A percentile compares a stretch with the other conserved stretches of the same genome.
phyloP scores from a whole-genome alignment of 2,113 vertebrate species.

The Mormoops blainvillei region DNA sequence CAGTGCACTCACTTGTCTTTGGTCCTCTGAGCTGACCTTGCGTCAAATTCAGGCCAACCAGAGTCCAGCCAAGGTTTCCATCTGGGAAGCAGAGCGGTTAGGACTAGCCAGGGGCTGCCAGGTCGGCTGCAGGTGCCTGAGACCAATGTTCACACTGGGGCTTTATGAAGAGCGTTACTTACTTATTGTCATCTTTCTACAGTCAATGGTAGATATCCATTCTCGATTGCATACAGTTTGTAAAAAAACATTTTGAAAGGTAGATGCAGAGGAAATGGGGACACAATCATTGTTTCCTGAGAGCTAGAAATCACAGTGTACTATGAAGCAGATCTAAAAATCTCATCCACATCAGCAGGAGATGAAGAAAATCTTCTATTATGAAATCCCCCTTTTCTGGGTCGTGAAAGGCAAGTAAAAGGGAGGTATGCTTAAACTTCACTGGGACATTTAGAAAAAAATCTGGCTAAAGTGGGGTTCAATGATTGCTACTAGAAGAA shows the following conservation, averaged over 20 bases:
- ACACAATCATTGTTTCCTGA: not conserved
- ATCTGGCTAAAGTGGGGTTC: not conserved
- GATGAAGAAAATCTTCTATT: not conserved
- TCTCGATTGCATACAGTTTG: not conserved
- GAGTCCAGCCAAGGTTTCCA: not conserved
- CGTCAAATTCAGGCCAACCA: not conserved
- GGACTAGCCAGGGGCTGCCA: not conserved
- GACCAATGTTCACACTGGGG: not conserved
- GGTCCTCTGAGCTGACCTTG: not conserved
- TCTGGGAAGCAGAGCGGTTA: not conserved
- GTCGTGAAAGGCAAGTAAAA: not conserved
- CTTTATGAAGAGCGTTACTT: not conserved
- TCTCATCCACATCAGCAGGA: not conserved
- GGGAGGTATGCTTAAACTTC: not conserved
- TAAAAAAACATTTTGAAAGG: not conserved
- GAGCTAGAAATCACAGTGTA: not conserved
- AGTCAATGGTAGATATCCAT: not conserved
- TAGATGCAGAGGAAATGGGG: not conserved
- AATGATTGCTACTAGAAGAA: conserved; percentile 28
- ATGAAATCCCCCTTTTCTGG: not conserved
- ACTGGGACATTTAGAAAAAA: not conserved
- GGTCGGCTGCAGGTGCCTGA: not conserved
- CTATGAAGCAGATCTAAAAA: not conserved
- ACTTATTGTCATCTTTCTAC: not conserved
- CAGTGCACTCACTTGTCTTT: not conserved